Evolutionary conservation across 1,140 invertebrate genomes (phyloP).

Genomic region (Thrips palmi): DNA sequence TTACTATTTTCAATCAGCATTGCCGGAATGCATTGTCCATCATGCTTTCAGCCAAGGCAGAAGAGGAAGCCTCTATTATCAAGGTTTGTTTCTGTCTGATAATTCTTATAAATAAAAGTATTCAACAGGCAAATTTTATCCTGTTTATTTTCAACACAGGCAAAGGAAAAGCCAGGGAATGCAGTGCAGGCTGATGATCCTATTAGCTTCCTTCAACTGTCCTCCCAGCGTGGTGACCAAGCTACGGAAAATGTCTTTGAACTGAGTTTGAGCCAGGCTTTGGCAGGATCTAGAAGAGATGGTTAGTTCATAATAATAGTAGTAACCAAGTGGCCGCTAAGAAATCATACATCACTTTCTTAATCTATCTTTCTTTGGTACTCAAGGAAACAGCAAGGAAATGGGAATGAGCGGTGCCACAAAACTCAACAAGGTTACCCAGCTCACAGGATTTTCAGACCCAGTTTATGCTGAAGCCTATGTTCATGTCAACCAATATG

Average conservation of each 20-base stretch:
- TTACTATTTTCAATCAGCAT: slow-evolving; percentile 54
- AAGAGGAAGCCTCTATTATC: slow-evolving; percentile 40
- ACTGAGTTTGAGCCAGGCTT: slow-evolving; percentile 78
- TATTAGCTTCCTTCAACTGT: slow-evolving; percentile 69
- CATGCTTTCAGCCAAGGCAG: slow-evolving; percentile 70
- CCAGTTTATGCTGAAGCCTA: slow-evolving; percentile 98
- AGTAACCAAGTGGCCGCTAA: too few species aligned
- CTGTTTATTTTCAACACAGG: slow-evolving; percentile 24
- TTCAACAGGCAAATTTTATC: slow-evolving; percentile 12
- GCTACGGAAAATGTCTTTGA: slow-evolving; percentile 81
- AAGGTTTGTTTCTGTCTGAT: slow-evolving; percentile 26
- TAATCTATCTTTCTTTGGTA: too few species aligned
- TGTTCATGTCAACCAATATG: slow-evolving; percentile 98
- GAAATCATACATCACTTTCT: too few species aligned
- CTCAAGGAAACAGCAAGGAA: too few species aligned
- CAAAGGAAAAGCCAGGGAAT: slow-evolving; percentile 47
- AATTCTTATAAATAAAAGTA: slow-evolving; percentile 8
- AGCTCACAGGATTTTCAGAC: slow-evolving; percentile 98
- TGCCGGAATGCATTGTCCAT: slow-evolving; percentile 65
- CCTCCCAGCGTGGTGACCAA: slow-evolving; percentile 47
- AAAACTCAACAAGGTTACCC: slow-evolving; percentile 80
- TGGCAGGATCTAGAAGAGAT: slow-evolving; percentile 41
- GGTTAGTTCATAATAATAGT: too few species aligned
- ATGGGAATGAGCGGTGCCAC: too few species aligned
- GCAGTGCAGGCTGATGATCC: slow-evolving; percentile 74